These are phyloP conservation scores for Puffinus mauretanicus DNA, from an alignment of 2,113 vertebrate genomes.

Conservation along the genomic window DNA sequence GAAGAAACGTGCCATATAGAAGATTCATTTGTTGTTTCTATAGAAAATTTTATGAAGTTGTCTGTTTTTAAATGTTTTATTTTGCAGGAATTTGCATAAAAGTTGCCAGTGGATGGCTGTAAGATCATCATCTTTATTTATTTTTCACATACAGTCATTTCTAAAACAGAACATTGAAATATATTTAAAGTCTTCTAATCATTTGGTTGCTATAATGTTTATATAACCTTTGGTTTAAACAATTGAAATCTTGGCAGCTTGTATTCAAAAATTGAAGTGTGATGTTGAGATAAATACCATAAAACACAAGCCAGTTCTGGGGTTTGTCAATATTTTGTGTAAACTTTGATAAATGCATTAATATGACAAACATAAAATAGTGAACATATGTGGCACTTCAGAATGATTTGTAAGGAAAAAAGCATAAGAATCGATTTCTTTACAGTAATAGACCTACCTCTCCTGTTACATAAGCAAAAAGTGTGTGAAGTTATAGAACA, in stretches of 20 bases:
- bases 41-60: background rate
- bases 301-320: background rate
- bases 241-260: slow-evolving; percentile 5
- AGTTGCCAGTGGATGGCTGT: background rate
- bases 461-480: background rate
- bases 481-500: background rate
- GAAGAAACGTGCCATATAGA: background rate
- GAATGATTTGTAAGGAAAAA: background rate
- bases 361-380: background rate
- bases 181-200: background rate
- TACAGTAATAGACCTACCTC: background rate
- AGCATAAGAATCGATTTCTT: background rate
- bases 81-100: background rate
- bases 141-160: background rate
- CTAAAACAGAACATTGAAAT: background rate
- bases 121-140: background rate
- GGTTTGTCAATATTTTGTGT: slow-evolving; percentile 12
- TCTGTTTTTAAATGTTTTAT: background rate
- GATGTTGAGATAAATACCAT: background rate
- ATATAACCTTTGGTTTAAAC: slow-evolving; percentile 29
- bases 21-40: background rate
- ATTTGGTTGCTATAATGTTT: slow-evolving; percentile 7
- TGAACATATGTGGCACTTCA: background rate
- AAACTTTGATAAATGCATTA: background rate
- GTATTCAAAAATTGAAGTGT: background rate